These are phyloP conservation scores for Heteronetta atricapilla DNA, from an alignment of 2,113 vertebrate species.

Conservation along the genomic window DNA sequence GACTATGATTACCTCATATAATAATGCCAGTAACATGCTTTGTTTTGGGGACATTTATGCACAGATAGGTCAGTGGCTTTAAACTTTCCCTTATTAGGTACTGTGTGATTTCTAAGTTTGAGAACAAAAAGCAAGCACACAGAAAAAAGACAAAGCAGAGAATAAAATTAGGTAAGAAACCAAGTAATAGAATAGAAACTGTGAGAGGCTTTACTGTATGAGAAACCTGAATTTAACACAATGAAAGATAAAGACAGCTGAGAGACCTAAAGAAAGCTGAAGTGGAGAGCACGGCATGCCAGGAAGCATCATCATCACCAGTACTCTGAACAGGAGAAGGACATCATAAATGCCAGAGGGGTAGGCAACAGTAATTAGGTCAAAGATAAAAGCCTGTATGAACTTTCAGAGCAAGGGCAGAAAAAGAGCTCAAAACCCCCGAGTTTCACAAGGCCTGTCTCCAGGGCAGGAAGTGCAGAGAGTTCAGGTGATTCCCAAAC, in stretches of 20 bases:
- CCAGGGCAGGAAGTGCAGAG: background rate
- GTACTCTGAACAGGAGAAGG: background rate
- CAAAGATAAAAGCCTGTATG: background rate
- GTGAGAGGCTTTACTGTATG: rapidly evolving
- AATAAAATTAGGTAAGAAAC: background rate
- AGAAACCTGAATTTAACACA: background rate
- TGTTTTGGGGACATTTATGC: background rate
- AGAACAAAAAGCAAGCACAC: background rate
- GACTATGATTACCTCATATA: background rate
- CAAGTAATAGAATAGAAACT: background rate
- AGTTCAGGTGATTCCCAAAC: background rate
- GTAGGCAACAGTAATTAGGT: background rate
- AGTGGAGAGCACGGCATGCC: background rate
- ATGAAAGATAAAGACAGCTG: background rate
- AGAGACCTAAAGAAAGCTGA: background rate
- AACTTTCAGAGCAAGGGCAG: background rate
- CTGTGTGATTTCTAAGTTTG: too few relatives aligned
- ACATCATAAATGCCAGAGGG: background rate
- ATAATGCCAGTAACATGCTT: background rate
- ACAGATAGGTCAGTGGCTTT: background rate
- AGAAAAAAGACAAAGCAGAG: background rate
- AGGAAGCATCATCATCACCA: background rate
- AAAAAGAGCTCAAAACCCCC: background rate
- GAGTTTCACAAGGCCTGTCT: background rate
- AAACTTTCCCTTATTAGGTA: background rate